Conservation (phyloP, 2,113 vertebrate genomes). For the Chlorocebus sabaeus region DNA sequence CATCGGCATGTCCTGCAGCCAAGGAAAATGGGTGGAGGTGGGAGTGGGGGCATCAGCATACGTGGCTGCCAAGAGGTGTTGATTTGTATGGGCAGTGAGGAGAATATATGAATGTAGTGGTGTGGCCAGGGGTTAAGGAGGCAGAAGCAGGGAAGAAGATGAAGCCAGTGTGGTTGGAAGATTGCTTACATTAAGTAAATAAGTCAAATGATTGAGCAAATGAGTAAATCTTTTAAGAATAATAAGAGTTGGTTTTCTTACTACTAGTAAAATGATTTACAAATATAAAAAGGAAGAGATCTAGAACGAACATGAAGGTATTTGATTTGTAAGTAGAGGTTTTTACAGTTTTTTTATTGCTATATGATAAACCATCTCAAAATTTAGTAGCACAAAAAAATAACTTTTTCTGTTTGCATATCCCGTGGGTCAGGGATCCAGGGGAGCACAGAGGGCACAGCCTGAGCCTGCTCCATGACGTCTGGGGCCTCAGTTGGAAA, state of each 20-base stretch:
- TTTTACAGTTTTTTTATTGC: not conserved
- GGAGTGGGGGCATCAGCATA: accelerated
- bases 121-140: no score
- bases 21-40: not conserved
- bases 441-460: not conserved
- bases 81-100: no score
- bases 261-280: not conserved
- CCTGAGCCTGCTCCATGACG: not conserved
- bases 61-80: not conserved
- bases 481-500: not conserved
- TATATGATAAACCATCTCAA: not conserved
- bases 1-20: not conserved
- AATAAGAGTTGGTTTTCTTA: not conserved
- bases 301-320: not conserved
- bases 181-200: not conserved
- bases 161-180: not conserved
- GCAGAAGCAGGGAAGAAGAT: not conserved
- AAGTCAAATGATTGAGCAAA: not conserved
- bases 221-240: slow-evolving; percentile 6
- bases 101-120: accelerated
- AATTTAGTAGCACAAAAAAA: not conserved
- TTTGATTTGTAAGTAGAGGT: not conserved
- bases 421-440: not conserved
- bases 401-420: not conserved
- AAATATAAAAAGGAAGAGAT: not conserved